Conservation (phyloP, 2,888 invertebrate species). For the Flexamia atlantica region DNA sequence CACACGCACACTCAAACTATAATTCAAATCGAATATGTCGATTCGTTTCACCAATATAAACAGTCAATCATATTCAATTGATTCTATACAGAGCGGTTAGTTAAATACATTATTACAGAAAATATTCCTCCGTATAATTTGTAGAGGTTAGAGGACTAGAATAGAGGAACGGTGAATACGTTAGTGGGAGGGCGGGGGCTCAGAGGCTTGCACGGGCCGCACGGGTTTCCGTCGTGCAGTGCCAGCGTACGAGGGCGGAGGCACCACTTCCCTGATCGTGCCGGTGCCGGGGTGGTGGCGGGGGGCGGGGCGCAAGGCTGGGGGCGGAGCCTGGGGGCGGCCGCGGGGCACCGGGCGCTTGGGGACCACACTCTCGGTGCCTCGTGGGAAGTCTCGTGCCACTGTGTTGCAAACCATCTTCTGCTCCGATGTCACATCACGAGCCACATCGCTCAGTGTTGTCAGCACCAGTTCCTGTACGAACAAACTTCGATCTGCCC, state of each 20-base stretch:
- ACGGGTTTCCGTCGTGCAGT: slow-evolving; percentile 75
- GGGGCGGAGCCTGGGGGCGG: slow-evolving; percentile 56
- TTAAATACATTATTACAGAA: slow-evolving; percentile 62
- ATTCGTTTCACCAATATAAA: slow-evolving; percentile 50
- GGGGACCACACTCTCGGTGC: slow-evolving; percentile 50
- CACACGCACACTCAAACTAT: slow-evolving; percentile 55
- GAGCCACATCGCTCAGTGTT: slow-evolving; percentile 73
- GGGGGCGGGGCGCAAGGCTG: slow-evolving; percentile 40
- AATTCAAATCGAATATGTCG: slow-evolving; percentile 40
- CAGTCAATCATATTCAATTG: slow-evolving; percentile 59
- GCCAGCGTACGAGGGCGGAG: slow-evolving; percentile 73
- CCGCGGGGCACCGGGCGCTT: slow-evolving; percentile 40
- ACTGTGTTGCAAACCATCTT: slow-evolving; percentile 51
- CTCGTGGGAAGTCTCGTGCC: slow-evolving; percentile 42
- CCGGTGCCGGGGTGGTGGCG: slow-evolving; percentile 68
- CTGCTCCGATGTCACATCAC: slow-evolving; percentile 49
- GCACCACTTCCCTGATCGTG: slow-evolving; percentile 69
- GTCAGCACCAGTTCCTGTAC: slow-evolving; percentile 84
- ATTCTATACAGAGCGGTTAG: slow-evolving; percentile 61
- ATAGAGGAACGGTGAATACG: slow-evolving; percentile 71
- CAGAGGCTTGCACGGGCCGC: slow-evolving; percentile 75
- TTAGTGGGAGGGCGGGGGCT: slow-evolving; percentile 76
- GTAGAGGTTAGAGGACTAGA: slow-evolving; percentile 63
- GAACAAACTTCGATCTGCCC: slow-evolving; percentile 82
- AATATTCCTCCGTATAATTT: slow-evolving; percentile 60